phyloP scores from a whole-genome alignment of 2,888 invertebrate species.

The Lissonota sp. region DNA sequence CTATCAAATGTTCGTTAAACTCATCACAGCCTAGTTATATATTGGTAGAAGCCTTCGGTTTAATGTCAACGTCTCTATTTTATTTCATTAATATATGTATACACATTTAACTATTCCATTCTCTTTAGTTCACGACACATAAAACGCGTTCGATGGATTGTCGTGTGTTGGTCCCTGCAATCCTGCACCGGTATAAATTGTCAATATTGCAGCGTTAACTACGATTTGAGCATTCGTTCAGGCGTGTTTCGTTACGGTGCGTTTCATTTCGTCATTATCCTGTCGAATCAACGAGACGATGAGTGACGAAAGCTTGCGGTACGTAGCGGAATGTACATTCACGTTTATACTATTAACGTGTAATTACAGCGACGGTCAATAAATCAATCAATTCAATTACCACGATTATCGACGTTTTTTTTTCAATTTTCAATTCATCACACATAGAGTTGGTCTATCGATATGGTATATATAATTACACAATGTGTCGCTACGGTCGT shows the following conservation, averaged over 20 bases:
- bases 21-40: constrained; percentile 51
- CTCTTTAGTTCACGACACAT: constrained; percentile 4
- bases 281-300: constrained; percentile 18
- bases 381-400: too few relatives aligned
- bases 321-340: too few relatives aligned
- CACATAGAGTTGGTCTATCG: neutral
- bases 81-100: neutral
- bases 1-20: constrained; percentile 1
- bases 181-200: constrained; percentile 46
- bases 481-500: neutral
- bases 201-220: constrained; percentile 39
- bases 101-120: neutral
- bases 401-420: neutral
- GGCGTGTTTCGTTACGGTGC: constrained; percentile 58
- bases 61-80: neutral
- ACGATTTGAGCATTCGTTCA: constrained; percentile 70
- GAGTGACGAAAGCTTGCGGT: neutral
- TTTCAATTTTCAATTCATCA: constrained; percentile 4
- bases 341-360: too few relatives aligned
- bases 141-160: constrained; percentile 6
- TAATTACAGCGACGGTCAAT: too few relatives aligned
- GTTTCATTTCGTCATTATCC: constrained; percentile 20
- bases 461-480: neutral
- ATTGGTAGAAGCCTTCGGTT: constrained; percentile 6
- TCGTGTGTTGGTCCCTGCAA: constrained; percentile 52